Percentiles rank a stretch among this genome's conserved stretches.
Evolutionary conservation across 2,888 invertebrate genomes (phyloP).

Genomic region (Drosophila bunnanda): DNA sequence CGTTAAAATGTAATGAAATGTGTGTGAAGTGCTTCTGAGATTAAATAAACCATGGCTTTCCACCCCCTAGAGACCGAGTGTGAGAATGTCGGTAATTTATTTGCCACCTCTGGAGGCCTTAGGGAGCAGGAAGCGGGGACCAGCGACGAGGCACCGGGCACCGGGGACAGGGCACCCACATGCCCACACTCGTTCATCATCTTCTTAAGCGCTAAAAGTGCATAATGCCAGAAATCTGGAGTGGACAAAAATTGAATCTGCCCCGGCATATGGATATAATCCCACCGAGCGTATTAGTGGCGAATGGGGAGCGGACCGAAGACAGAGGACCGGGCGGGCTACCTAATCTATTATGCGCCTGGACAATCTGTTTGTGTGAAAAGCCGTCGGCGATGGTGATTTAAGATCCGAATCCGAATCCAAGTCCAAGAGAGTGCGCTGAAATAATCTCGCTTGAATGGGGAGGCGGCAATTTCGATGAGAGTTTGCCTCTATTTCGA

Average conservation of each 20-base stretch:
- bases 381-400: slow-evolving; percentile 64
- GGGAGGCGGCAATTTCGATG: slow-evolving; percentile 41
- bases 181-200: slow-evolving; percentile 27
- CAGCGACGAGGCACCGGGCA: neutral
- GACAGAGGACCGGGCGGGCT: slow-evolving; percentile 53
- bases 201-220: slow-evolving; percentile 36
- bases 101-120: slow-evolving; percentile 19
- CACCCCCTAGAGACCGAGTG: slow-evolving; percentile 12
- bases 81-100: slow-evolving; percentile 29
- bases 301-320: neutral
- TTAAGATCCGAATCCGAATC: slow-evolving; percentile 52
- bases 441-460: slow-evolving; percentile 70
- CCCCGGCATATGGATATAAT: slow-evolving; percentile 43
- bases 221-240: slow-evolving; percentile 41
- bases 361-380: slow-evolving; percentile 66
- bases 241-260: slow-evolving; percentile 45
- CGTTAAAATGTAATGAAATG: slow-evolving; percentile 13
- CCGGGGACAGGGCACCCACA: slow-evolving; percentile 21
- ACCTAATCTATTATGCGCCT: slow-evolving; percentile 63
- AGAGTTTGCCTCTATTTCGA: slow-evolving; percentile 33
- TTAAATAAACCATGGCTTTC: slow-evolving; percentile 11
- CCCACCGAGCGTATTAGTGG: slow-evolving; percentile 32
- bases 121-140: neutral
- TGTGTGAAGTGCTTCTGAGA: slow-evolving; percentile 18
- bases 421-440: slow-evolving; percentile 53